A percentile compares a stretch with the other conserved stretches of the same genome.
These are phyloP conservation scores for Rattus rattus DNA, from an alignment of 2,113 vertebrate genomes.

Conservation along the genomic window DNA sequence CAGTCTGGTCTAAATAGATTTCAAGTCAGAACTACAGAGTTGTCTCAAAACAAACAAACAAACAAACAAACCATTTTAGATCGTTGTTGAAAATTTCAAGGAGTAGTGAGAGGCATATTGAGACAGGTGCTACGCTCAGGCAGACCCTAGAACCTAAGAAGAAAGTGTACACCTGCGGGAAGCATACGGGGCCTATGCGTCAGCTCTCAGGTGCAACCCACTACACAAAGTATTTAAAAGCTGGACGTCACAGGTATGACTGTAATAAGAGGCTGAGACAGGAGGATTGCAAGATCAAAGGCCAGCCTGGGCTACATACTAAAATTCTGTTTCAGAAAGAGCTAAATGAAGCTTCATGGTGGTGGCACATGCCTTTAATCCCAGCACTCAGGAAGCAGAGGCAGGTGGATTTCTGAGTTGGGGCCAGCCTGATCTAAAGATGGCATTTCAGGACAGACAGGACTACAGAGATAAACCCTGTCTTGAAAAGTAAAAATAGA, in stretches of 20 bases:
- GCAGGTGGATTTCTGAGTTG: neutral
- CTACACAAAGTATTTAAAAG: neutral
- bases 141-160: neutral
- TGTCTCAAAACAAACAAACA: neutral
- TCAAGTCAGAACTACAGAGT: neutral
- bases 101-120: neutral
- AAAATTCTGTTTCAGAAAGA: neutral
- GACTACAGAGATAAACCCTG: neutral
- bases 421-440: neutral
- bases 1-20: neutral
- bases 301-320: neutral
- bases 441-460: neutral
- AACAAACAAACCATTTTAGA: neutral
- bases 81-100: conserved; percentile 27
- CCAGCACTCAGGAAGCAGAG: neutral
- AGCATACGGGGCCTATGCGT: neutral
- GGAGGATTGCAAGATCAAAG: neutral
- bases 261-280: too few relatives aligned
- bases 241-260: neutral
- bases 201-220: neutral
- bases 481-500: neutral
- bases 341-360: neutral
- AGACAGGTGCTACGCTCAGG: conserved; percentile 2
- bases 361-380: neutral
- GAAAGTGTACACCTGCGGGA: neutral